Conservation (phyloP, 2,888 invertebrate genomes). For the Brenthis daphne region DNA sequence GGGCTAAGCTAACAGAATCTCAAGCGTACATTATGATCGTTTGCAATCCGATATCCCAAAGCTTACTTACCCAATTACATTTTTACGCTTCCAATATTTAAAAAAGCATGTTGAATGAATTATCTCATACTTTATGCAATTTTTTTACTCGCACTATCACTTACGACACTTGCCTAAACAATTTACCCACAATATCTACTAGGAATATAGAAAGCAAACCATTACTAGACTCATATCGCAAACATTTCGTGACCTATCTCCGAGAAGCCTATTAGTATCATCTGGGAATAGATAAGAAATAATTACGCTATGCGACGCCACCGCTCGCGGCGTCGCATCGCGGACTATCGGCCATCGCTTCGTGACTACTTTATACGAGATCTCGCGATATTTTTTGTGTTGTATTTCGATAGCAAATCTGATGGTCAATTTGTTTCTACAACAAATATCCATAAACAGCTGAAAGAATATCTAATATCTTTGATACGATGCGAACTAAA, state of each 20-base stretch:
- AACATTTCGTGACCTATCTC: constrained; percentile 10
- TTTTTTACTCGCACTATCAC: too few species aligned
- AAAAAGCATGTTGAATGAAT: too few species aligned
- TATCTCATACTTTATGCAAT: too few species aligned
- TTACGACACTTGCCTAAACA: too few species aligned
- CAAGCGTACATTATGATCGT: too few species aligned
- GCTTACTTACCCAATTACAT: too few species aligned
- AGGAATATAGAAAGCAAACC: background rate
- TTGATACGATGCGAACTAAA: too few species aligned
- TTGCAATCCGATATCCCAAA: too few species aligned
- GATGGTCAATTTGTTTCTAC: constrained; percentile 4
- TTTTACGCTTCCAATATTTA: too few species aligned
- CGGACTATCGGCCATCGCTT: constrained; percentile 17
- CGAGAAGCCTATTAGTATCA: constrained; percentile 16
- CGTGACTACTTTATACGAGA: constrained; percentile 17
- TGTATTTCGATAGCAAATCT: constrained; percentile 12
- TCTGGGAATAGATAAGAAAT: constrained; percentile 16
- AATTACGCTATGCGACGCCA: background rate
- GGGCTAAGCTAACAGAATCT: too few species aligned
- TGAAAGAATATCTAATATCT: too few species aligned
- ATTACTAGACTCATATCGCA: background rate
- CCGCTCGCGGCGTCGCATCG: background rate
- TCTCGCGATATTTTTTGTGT: constrained; percentile 11
- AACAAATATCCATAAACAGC: background rate
- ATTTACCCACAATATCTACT: too few species aligned